phyloP scores from a whole-genome alignment of 2,888 invertebrate genomes.

The Chromoteleia sp. region DNA sequence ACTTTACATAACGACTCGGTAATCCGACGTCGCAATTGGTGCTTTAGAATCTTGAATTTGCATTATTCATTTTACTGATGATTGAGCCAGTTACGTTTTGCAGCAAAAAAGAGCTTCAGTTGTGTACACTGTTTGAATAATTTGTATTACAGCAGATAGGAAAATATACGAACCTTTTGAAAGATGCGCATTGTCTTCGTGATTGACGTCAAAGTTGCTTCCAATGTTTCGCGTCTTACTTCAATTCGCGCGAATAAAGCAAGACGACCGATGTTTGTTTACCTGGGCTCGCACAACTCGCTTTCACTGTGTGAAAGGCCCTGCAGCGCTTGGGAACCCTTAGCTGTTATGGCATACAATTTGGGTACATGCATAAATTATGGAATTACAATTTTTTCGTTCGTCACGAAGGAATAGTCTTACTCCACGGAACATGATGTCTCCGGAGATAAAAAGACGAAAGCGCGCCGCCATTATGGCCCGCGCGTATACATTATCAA shows the following conservation, averaged over 20 bases:
- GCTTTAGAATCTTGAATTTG: background rate
- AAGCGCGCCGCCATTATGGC: conserved; percentile 14
- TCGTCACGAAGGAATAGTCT: conserved; percentile 38
- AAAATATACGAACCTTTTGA: conserved; percentile 48
- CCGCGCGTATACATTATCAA: conserved; percentile 41
- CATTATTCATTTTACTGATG: conserved; percentile 17
- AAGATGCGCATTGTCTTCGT: conserved; percentile 41
- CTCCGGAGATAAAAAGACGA: conserved; percentile 40
- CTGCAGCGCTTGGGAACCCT: conserved; percentile 58
- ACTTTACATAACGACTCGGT: conserved; percentile 5
- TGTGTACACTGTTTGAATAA: conserved; percentile 40
- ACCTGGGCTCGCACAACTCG: conserved; percentile 52
- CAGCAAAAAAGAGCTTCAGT: background rate
- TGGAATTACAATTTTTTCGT: conserved; percentile 57
- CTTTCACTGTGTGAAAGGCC: conserved; percentile 54
- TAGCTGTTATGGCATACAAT: conserved; percentile 61
- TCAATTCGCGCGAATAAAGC: conserved; percentile 34
- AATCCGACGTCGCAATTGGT: background rate
- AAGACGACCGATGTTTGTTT: conserved; percentile 60
- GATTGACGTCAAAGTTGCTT: conserved; percentile 35
- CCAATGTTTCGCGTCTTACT: conserved; percentile 53
- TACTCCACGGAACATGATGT: conserved; percentile 35
- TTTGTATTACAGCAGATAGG: conserved; percentile 17
- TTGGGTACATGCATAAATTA: conserved; percentile 67
- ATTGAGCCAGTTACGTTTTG: conserved; percentile 9